Conservation (phyloP, 2,113 vertebrate species). For the Megaptera novaeangliae region DNA sequence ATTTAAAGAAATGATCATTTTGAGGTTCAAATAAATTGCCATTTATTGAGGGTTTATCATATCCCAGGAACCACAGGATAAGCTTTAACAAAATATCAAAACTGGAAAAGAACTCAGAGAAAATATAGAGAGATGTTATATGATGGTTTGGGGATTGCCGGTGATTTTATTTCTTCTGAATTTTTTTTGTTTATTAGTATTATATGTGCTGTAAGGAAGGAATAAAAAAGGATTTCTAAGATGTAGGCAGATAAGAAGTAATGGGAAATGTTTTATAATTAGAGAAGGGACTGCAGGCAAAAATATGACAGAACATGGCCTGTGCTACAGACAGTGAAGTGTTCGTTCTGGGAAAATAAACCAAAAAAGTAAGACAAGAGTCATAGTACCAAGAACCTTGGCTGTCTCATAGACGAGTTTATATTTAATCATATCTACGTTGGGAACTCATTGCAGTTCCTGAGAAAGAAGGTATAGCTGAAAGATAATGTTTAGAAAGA, state of each 20-base stretch:
- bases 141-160: background rate
- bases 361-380: too few species aligned
- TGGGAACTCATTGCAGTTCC: background rate
- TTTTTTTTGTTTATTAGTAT: background rate
- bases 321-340: background rate
- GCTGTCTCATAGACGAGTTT: background rate
- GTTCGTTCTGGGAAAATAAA: background rate
- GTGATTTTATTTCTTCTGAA: background rate
- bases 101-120: background rate
- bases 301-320: background rate
- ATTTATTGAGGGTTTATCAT: background rate
- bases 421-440: background rate
- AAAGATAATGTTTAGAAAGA: background rate
- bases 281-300: background rate
- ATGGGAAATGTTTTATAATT: background rate
- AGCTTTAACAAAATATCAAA: background rate
- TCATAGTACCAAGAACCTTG: background rate
- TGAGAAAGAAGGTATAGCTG: background rate
- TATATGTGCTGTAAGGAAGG: background rate
- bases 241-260: background rate
- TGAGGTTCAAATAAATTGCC: background rate
- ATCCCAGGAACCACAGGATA: background rate
- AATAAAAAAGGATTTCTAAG: background rate
- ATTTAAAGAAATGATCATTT: background rate
- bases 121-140: background rate